Base-by-base conservation (phyloP, 2,113 vertebrate species). In the Picathartes gymnocephalus region DNA sequence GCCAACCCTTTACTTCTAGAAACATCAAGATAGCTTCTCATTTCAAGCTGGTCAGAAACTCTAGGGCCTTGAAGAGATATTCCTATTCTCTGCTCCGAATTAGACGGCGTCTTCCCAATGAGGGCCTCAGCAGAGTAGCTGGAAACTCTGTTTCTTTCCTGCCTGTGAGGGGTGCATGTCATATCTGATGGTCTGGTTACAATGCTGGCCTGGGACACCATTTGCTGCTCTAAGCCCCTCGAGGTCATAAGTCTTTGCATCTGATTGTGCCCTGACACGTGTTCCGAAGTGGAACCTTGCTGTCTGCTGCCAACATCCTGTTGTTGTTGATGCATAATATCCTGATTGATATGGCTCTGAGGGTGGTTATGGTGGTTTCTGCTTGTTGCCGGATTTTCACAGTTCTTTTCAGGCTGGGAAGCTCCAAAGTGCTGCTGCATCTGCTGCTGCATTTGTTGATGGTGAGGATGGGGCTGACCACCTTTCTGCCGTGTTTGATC, bases 41-140 rank as follows among this genome's bases (percentile, higher is more conserved):
- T 98, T 97, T 99, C 99, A 17, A 98, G 97, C 94, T 99, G 99
- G 73, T 99, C 99, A 94, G 99, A 98, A 64, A 98, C 96, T 42
- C 98, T 98, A 42, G 98, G 96, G 33, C 98, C 97, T 94, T 99
- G 99, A 82, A 99, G 97, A 17, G 99, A 98, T 64, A 99, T 95
- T n/a, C 98, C 98, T 97, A 99, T 98, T 78, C 99, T 99, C 93
- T 99, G 98, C 70, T 99, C 99, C 0, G 98, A 98, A 77, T 98
- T 99, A 27, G 98, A 99, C n/a, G 99, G 97, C 0, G 98, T 98
- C 93, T 99, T 99, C 45, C 99, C 99, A 45, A 99, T 99, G 40
- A 99, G 99, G 0, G 99, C 99, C 90, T 99, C 99, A 1, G 99
- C 99, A 40, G 99, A 99, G 94, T 99, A 99, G 97, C 98, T 99